Evolutionary conservation across 2,888 invertebrate genomes (phyloP).

Genomic region (Dascillus cervinus): DNA sequence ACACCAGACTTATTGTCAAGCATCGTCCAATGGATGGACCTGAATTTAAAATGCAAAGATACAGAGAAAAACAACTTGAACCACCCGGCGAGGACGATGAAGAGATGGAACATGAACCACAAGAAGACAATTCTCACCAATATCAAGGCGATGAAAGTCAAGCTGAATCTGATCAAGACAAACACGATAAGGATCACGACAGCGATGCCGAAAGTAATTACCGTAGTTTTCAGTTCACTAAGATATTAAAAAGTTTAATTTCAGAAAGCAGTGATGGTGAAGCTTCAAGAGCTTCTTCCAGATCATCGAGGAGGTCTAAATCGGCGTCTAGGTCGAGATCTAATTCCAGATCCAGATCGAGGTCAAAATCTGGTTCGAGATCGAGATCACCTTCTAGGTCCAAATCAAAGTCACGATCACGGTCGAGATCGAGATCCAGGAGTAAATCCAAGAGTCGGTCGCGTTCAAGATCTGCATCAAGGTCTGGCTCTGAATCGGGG

Average conservation of each 20-base stretch:
- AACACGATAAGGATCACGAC: slow-evolving; percentile 32
- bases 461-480: slow-evolving; percentile 44
- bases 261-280: slow-evolving; percentile 38
- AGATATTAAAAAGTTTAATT: slow-evolving; percentile 14
- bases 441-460: slow-evolving; percentile 40
- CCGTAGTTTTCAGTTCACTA: slow-evolving; percentile 10
- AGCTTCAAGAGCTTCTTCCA: slow-evolving; percentile 26
- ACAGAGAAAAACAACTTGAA: slow-evolving; percentile 81
- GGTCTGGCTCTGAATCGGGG: slow-evolving; percentile 30
- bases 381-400: slow-evolving; percentile 27
- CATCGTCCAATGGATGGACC: slow-evolving; percentile 79
- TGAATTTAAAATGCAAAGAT: slow-evolving; percentile 81
- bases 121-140: slow-evolving; percentile 50
- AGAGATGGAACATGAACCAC: slow-evolving; percentile 46
- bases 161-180: slow-evolving; percentile 42
- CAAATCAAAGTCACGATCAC: slow-evolving; percentile 26
- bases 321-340: slow-evolving; percentile 26
- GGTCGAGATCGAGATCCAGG: slow-evolving; percentile 32
- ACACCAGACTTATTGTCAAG: slow-evolving; percentile 80
- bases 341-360: slow-evolving; percentile 30
- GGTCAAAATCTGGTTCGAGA: slow-evolving; percentile 29
- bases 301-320: slow-evolving; percentile 33
- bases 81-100: slow-evolving; percentile 51
- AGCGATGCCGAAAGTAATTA: slow-evolving; percentile 32
- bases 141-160: slow-evolving; percentile 55